phyloP scores from a whole-genome alignment of 2,888 invertebrate species.

The Campoplex capitator region DNA sequence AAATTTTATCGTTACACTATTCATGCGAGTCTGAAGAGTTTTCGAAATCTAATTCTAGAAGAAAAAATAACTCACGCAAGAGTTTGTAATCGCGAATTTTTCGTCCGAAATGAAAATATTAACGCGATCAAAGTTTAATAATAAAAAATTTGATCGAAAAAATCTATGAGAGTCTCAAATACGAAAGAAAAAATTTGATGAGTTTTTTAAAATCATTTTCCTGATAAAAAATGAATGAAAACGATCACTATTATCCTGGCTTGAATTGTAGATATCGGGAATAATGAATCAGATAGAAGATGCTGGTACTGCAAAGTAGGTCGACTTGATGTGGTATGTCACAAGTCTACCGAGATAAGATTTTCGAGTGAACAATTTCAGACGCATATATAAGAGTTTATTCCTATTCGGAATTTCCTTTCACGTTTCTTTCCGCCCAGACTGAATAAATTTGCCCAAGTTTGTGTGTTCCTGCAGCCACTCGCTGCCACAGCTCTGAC shows the following conservation, averaged over 20 bases:
- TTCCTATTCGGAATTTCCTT: neutral
- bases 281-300: neutral
- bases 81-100: neutral
- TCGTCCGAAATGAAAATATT: neutral
- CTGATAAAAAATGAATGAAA: neutral
- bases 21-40: neutral
- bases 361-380: slow-evolving; percentile 9
- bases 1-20: neutral
- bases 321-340: neutral
- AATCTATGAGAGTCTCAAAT: too few species aligned
- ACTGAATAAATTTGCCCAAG: neutral
- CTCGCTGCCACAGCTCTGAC: neutral
- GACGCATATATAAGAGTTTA: neutral
- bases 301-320: neutral
- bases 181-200: too few species aligned
- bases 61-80: too few species aligned
- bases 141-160: neutral
- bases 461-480: neutral
- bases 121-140: neutral
- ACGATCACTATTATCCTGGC: neutral
- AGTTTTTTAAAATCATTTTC: neutral
- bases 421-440: neutral
- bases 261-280: neutral
- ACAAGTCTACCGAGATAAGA: neutral
- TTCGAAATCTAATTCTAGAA: too few species aligned